These are phyloP conservation scores for Holotrichia oblita DNA, from an alignment of 1,140 invertebrate species.

Conservation along the genomic window DNA sequence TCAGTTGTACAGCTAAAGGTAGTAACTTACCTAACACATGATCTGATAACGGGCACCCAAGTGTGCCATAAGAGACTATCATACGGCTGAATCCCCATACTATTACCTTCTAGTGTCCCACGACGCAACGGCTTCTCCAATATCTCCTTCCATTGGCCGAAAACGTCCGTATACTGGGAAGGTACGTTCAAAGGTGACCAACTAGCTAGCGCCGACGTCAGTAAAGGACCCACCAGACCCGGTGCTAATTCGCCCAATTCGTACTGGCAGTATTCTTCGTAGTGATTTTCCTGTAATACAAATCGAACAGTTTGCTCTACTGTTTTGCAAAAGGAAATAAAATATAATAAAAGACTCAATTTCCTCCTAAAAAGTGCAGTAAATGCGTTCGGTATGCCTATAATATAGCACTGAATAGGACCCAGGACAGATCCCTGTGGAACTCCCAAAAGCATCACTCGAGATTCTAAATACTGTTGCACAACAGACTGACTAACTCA, in stretches of 20 bases:
- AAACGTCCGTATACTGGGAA: constrained; percentile 70
- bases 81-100: constrained; percentile 76
- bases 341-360: too few species aligned
- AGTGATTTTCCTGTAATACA: constrained; percentile 63
- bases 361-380: too few species aligned
- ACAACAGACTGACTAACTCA: too few species aligned
- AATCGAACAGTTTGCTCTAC: too few species aligned
- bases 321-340: too few species aligned
- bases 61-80: constrained; percentile 88
- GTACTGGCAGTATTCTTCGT: constrained; percentile 67
- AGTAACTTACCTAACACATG: constrained; percentile 70
- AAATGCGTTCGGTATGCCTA: too few species aligned
- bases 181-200: constrained; percentile 82
- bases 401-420: too few species aligned
- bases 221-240: constrained; percentile 70
- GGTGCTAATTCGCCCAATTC: constrained; percentile 73
- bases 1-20: constrained; percentile 37
- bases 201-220: constrained; percentile 72
- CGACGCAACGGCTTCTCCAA: constrained; percentile 63
- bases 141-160: constrained; percentile 77
- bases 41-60: constrained; percentile 85
- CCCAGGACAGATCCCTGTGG: too few species aligned
- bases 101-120: constrained; percentile 61
- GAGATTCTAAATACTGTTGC: too few species aligned
- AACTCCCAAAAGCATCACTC: too few species aligned